Base-by-base conservation (phyloP, 1,140 invertebrate species). In the silkworm (Bombyx mori) region DNA sequence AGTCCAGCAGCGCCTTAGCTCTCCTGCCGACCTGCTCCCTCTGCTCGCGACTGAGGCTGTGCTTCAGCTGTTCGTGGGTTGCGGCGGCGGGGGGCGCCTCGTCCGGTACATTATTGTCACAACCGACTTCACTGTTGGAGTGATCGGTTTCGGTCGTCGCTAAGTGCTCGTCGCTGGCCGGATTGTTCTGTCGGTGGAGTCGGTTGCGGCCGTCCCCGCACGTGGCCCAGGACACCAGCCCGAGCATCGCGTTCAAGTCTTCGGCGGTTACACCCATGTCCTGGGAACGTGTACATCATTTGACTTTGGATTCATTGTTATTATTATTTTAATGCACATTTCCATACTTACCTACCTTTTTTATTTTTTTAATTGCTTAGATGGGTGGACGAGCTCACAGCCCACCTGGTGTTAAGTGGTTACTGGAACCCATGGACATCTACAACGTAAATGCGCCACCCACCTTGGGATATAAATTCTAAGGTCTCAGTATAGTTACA, bases 161-260 rank as follows among this genome's bases (percentile, higher is more conserved):
- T 45, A 6, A 10, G 2, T 44, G n/a, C 22, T 6, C 18, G 44
- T 54, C 42, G 22, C 9, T 54, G 7, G 6, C 12, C 45, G 44
- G 22, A 7, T 48, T 43, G 9, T 10, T 3, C 7, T 56, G 26
- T 43, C 75, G 75, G 7, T 72, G 70, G 57, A 89, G 83, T 54
- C 89, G 77, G 58, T 89, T 89, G 44, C 57, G 58, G 0, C 90
- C 90, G 22, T 88, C 86, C 6, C 94, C 93, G 82, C 94, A 95
- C 12, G 94, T 94, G 1, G 94, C 94, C 95, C 95, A 96, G 69
- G 94, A 94, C 7, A 92, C 92, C 52, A 97, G 90, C 58, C 94
- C 93, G 55, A 92, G 91, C 64, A 97, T 89, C 42, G 95, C 88
- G 57, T 92, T 88, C 84, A 97, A 95, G 52, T 96, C 92, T n/a